phyloP scores from a whole-genome alignment of 2,113 vertebrate species.

The Loxodonta africana region DNA sequence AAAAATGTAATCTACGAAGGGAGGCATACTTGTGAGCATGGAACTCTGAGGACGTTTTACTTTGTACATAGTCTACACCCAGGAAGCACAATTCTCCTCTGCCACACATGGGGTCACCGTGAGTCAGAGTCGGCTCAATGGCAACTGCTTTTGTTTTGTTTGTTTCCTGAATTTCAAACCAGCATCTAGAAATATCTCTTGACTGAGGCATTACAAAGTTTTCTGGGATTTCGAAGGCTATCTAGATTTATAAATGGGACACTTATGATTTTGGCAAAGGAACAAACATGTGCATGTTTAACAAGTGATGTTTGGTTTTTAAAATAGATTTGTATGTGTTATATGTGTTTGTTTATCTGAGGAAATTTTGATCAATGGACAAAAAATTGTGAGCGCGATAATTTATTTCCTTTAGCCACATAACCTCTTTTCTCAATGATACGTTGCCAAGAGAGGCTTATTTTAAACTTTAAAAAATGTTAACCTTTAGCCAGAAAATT shows the following conservation, averaged over 20 bases:
- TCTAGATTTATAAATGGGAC: not conserved
- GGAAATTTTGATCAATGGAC: slow-evolving; percentile 41
- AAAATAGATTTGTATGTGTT: slow-evolving; percentile 25
- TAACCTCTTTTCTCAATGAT: not conserved
- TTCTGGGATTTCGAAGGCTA: not conserved
- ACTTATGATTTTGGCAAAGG: slow-evolving; percentile 7
- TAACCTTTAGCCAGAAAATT: not conserved
- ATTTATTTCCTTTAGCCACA: slow-evolving; percentile 51
- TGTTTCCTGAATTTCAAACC: slow-evolving; percentile 55
- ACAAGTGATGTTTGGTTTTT: not conserved
- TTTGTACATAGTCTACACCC: not conserved
- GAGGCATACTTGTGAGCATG: not conserved
- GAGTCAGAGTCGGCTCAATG: not conserved
- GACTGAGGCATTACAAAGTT: not conserved
- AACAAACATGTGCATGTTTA: not conserved
- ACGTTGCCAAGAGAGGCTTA: slow-evolving; percentile 22
- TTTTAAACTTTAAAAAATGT: slow-evolving; percentile 38
- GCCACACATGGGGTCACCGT: not conserved
- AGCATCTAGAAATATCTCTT: not conserved
- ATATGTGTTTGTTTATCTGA: not conserved
- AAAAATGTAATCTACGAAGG: not conserved
- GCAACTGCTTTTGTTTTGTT: not conserved
- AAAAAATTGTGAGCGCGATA: not conserved
- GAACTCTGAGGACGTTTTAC: not conserved
- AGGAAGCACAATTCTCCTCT: not conserved